Base-by-base conservation (phyloP, 2,888 invertebrate genomes). In the Cephonodes hylas region DNA sequence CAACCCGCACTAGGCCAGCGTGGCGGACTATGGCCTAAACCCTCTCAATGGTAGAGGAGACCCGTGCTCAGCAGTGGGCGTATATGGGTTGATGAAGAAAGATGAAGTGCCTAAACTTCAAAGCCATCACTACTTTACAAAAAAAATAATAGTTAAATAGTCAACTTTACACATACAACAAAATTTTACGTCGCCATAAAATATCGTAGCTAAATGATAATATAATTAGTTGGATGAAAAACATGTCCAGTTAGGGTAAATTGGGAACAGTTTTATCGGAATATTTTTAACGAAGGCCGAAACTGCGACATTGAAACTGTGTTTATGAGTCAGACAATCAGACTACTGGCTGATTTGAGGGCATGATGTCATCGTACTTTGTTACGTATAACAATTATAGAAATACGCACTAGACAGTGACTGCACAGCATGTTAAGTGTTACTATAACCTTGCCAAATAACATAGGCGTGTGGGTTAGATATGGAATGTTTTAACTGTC, bases 361-460 rank as follows among this genome's bases (percentile, higher is more conserved):
- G 73, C 69, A 86, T 91, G 89, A 91, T 88, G 87, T 91, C 89
- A 91, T 70, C 68, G 70, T 71, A 74, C 72, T 76, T 72, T 79
- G 78, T 75, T 74, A 75, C 67, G 31, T 74, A 71, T 73, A 77
- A 74, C 78, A 82, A 85, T 85, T 83, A 84, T 75, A 73, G 72
- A 66, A 63, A 58, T 61, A 69, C 46, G 27, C 18, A 53, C 72
- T 71, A 64, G 38, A 63, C 56, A 56, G 66, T 68, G 68, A 74
- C 77, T 76, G 71, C 70, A 67, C 74, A 68, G 83, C 78, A 86
- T 84, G 79, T 74, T 86, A 86, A 88, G 76, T 85, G 75, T 71
- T 63, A 53, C 67, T 70, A 67, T 77, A 79, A 75, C 79, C 74
- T 82, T 79, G 73, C 57, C 42, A 71, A 76, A 77, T 73, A 74